Percentiles rank a stretch among this genome's conserved stretches.
phyloP scores from a whole-genome alignment of 2,113 vertebrate species.

The Alethe castanea region DNA sequence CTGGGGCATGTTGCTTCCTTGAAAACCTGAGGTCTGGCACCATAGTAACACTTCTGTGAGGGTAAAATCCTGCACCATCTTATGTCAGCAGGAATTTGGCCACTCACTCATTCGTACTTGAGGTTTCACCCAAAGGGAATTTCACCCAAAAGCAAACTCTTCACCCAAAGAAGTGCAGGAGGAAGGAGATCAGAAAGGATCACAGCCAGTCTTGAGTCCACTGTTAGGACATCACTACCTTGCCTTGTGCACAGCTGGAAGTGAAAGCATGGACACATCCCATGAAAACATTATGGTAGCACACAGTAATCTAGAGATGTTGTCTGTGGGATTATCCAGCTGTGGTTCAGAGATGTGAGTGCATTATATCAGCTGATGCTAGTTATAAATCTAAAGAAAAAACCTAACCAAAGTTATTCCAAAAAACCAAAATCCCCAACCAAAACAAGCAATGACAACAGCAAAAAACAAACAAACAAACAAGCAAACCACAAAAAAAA shows the following conservation, averaged over 20 bases:
- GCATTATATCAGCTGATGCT: neutral
- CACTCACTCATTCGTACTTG: neutral
- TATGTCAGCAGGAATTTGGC: neutral
- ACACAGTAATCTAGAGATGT: neutral
- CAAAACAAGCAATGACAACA: neutral
- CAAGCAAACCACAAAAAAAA: neutral
- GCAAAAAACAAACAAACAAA: neutral
- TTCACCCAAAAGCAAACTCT: neutral
- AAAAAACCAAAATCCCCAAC: neutral
- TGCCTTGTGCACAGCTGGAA: neutral
- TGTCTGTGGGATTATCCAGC: neutral
- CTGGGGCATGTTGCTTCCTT: rapidly evolving
- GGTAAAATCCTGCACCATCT: neutral
- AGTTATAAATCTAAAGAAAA: neutral
- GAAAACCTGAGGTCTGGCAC: neutral
- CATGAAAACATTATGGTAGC: neutral
- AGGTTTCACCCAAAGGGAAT: neutral
- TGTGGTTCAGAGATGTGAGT: neutral
- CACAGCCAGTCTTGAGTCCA: neutral
- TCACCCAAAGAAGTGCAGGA: neutral
- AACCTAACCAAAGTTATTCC: neutral
- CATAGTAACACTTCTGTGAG: neutral
- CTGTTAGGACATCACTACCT: neutral
- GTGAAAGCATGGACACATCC: neutral
- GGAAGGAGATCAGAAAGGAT: neutral